Evolutionary conservation across 1,140 invertebrate species (phyloP).

Genomic region (Lerema accius): DNA sequence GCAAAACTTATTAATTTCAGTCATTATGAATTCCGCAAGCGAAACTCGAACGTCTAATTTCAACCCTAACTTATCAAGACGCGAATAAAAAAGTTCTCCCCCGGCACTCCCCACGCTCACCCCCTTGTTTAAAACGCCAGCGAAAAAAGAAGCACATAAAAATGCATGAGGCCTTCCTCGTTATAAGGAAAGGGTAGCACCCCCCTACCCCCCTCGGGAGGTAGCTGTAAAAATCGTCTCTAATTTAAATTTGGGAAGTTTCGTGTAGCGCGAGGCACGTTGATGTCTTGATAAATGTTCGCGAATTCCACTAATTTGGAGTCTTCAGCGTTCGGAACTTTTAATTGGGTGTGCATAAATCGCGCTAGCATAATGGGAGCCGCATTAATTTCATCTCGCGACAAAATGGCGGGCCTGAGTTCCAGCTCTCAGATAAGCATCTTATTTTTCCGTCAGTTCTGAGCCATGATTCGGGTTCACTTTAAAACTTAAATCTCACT

Average conservation of each 20-base stretch:
- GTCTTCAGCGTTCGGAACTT: conserved; percentile 76
- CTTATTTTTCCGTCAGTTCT: conserved; percentile 67
- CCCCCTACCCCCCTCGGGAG: conserved; percentile 69
- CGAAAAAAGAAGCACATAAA: conserved; percentile 84
- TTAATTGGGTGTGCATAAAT: conserved; percentile 80
- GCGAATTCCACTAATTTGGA: conserved; percentile 79
- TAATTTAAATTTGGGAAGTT: conserved; percentile 83
- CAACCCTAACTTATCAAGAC: conserved; percentile 83
- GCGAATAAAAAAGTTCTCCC: conserved; percentile 83
- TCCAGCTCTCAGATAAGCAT: conserved; percentile 69
- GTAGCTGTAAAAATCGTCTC: conserved; percentile 82
- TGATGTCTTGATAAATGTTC: conserved; percentile 82
- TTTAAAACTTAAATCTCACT: conserved; percentile 8
- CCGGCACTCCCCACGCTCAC: conserved; percentile 73
- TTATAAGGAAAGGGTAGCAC: conserved; percentile 83
- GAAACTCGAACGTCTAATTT: conserved; percentile 83
- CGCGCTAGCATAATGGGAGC: conserved; percentile 61
- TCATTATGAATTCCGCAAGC: conserved; percentile 82
- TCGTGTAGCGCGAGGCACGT: conserved; percentile 74
- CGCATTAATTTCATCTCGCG: conserved; percentile 73
- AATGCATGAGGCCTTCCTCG: conserved; percentile 84
- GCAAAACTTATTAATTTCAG: conserved; percentile 82
- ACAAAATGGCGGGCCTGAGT: conserved; percentile 64
- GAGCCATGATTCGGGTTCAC: conserved; percentile 39
- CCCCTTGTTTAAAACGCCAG: conserved; percentile 83